Evolutionary conservation across 37 sponge, comb jelly and placozoan species (phyloP).

Genomic region (Petrosia ficiformis): DNA sequence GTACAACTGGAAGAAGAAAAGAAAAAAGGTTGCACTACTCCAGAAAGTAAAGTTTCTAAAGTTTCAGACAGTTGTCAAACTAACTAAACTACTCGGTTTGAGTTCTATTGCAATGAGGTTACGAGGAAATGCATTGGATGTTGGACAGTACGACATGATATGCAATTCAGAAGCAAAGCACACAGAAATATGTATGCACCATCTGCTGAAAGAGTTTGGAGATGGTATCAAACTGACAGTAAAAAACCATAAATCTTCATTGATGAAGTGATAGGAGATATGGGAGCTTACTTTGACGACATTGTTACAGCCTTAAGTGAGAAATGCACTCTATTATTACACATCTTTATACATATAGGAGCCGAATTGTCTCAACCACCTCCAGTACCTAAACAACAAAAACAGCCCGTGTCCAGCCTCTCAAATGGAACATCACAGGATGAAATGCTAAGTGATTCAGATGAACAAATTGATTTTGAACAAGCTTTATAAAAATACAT

Average conservation of each 20-base stretch:
- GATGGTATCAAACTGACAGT: not conserved
- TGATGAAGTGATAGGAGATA: not conserved
- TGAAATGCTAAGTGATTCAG: no score
- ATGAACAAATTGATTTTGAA: no score
- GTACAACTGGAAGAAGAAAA: no score
- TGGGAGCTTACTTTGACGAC: not conserved
- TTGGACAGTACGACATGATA: not conserved
- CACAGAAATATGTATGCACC: not conserved
- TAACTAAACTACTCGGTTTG: not conserved
- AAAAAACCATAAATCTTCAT: not conserved
- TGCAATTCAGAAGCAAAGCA: not conserved
- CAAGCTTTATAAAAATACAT: no score
- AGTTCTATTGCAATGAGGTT: not conserved
- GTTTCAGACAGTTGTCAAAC: no score
- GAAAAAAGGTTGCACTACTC: no score
- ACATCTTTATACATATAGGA: not conserved
- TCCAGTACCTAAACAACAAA: no score
- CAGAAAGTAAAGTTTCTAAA: no score
- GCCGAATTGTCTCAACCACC: no score
- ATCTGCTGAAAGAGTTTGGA: not conserved
- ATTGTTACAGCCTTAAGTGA: not conserved
- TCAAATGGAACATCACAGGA: no score
- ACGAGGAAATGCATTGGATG: not conserved
- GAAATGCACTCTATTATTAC: not conserved
- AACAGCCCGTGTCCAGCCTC: no score